A percentile compares a stretch with the other conserved stretches of the same genome.
Evolutionary conservation across 2,888 invertebrate species (phyloP).

Genomic region (Cheilosia pagana): DNA sequence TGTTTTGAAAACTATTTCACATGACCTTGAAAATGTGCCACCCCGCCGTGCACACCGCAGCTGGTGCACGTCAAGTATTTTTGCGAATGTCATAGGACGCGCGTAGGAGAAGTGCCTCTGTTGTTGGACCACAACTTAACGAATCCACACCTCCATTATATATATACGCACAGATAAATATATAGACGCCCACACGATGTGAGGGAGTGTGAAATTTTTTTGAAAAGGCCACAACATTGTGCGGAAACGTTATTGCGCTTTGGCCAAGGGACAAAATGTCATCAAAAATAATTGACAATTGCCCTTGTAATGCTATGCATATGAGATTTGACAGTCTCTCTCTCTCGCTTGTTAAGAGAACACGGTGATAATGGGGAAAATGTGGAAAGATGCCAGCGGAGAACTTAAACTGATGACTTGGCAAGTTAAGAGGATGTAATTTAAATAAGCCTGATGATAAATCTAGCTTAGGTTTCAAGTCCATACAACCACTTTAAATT

Average conservation of each 20-base stretch:
- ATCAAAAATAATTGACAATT: constrained; percentile 69
- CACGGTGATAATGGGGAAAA: too few species aligned
- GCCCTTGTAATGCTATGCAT: constrained; percentile 46
- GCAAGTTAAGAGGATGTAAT: too few species aligned
- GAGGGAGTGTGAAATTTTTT: constrained; percentile 33
- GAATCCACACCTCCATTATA: constrained; percentile 2
- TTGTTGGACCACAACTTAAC: constrained; percentile 17
- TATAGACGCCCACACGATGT: background rate
- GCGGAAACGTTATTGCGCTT: constrained; percentile 22
- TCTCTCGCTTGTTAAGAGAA: too few species aligned
- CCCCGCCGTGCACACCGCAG: background rate
- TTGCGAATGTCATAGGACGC: constrained; percentile 37
- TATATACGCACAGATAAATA: constrained; percentile 1
- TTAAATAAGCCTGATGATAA: too few species aligned
- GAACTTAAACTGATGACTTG: too few species aligned
- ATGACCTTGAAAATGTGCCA: constrained; percentile 55
- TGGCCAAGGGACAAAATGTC: constrained; percentile 55
- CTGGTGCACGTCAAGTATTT: constrained; percentile 36
- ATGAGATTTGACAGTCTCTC: background rate
- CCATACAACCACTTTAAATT: too few species aligned
- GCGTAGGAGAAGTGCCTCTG: background rate
- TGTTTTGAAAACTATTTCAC: constrained; percentile 61
- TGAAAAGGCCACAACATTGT: constrained; percentile 15
- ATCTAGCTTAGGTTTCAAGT: too few species aligned
- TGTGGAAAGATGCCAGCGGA: background rate